Evolutionary conservation across 2,113 vertebrate genomes (phyloP).

Genomic region (Trinectes maculatus): DNA sequence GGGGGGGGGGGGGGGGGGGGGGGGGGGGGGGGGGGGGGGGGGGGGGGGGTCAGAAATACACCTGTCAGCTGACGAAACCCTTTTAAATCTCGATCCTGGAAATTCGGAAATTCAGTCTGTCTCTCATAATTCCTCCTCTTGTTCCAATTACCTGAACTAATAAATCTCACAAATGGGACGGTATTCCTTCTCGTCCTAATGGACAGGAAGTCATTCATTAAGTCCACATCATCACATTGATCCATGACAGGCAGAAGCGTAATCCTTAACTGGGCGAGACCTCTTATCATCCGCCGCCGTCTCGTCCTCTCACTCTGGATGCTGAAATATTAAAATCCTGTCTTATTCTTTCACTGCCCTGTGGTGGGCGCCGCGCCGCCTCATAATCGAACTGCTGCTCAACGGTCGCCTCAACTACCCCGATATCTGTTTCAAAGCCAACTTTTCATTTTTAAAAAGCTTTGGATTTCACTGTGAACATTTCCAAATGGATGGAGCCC

Average conservation of each 20-base stretch:
- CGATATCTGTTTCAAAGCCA: slow-evolving; percentile 67
- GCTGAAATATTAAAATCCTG: slow-evolving; percentile 84
- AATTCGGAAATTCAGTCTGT: slow-evolving; percentile 78
- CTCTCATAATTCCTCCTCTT: slow-evolving; percentile 74
- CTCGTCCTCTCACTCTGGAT: slow-evolving; percentile 67
- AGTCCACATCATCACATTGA: slow-evolving; percentile 77
- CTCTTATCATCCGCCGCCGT: slow-evolving; percentile 61
- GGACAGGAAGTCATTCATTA: slow-evolving; percentile 86
- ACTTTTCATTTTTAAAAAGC: slow-evolving; percentile 71
- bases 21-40: background rate
- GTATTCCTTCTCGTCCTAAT: slow-evolving; percentile 82
- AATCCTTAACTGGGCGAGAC: slow-evolving; percentile 79
- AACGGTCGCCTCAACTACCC: slow-evolving; percentile 48
- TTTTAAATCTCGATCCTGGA: no score
- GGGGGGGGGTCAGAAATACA: slow-evolving; percentile 23
- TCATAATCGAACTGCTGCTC: slow-evolving; percentile 64
- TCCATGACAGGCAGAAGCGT: slow-evolving; percentile 81
- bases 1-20: background rate
- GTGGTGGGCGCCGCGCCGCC: slow-evolving; percentile 52
- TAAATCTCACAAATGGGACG: slow-evolving; percentile 82
- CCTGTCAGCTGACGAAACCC: slow-evolving; percentile 56
- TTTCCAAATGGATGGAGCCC: slow-evolving; percentile 71
- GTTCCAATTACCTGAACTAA: slow-evolving; percentile 85
- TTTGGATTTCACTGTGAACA: slow-evolving; percentile 56
- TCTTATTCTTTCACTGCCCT: slow-evolving; percentile 72